Conservation (phyloP, 1,140 invertebrate species). For the Steinernema khuongi region DNA sequence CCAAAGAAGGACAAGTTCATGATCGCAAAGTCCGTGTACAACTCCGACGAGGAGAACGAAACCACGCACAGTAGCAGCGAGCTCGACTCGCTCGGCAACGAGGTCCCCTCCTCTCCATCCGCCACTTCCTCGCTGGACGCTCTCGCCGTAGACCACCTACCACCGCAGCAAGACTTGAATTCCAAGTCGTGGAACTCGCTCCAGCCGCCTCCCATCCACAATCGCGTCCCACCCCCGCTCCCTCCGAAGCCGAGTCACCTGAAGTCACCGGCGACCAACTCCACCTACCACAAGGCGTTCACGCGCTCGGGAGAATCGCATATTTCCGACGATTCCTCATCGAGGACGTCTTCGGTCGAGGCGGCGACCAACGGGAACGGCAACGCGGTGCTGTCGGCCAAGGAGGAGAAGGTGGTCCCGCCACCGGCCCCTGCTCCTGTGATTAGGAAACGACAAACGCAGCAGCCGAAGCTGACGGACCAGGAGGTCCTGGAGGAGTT, state of each 20-base stretch:
- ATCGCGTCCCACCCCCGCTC: neutral
- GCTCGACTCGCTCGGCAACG: constrained; percentile 8
- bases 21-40: constrained; percentile 53
- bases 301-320: neutral
- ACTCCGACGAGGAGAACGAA: constrained; percentile 46
- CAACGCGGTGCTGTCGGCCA: neutral
- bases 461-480: constrained; percentile 32
- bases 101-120: neutral
- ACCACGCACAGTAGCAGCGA: constrained; percentile 1
- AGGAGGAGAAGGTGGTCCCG: neutral
- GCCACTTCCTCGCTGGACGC: neutral
- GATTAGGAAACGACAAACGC: neutral
- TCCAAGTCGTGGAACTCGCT: constrained; percentile 8
- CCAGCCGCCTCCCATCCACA: neutral
- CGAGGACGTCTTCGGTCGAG: neutral
- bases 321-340: neutral
- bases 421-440: neutral
- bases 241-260: constrained; percentile 7
- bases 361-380: neutral
- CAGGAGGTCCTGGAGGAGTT: constrained; percentile 46
- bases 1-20: constrained; percentile 54
- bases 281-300: constrained; percentile 8
- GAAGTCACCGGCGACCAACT: neutral
- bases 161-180: neutral
- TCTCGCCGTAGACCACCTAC: neutral